Conservation (phyloP, 2,888 invertebrate genomes). For the Digitonthophagus gazella region DNA sequence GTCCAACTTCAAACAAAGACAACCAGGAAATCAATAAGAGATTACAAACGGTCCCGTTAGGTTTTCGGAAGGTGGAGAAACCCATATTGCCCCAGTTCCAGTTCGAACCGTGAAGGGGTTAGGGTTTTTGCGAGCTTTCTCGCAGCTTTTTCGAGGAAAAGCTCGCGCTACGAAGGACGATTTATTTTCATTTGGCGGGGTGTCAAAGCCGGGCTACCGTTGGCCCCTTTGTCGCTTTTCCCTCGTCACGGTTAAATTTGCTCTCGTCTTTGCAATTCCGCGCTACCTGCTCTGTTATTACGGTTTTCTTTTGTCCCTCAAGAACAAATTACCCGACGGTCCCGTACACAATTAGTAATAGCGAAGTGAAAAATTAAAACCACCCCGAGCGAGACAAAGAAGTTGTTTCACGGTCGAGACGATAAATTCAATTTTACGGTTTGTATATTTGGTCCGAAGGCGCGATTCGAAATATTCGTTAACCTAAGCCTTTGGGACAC, state of each 20-base stretch:
- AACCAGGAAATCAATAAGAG: neutral
- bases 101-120: neutral
- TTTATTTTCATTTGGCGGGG: neutral
- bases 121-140: neutral
- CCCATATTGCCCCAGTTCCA: neutral
- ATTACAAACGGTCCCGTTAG: neutral
- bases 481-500: neutral
- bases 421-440: neutral
- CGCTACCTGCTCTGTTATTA: neutral
- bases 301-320: neutral
- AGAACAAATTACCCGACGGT: neutral
- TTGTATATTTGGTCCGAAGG: too few relatives aligned
- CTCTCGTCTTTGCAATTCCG: neutral
- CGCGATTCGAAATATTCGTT: too few relatives aligned
- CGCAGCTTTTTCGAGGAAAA: neutral
- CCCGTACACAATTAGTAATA: neutral
- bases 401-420: neutral
- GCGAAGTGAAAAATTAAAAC: neutral
- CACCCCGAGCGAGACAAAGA: neutral
- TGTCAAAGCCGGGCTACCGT: neutral
- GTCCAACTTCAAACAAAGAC: neutral
- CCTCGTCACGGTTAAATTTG: neutral
- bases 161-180: neutral
- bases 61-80: neutral
- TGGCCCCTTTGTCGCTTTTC: neutral